Evolutionary conservation across 1,140 invertebrate genomes (phyloP).

Genomic region (Oryctes rhinoceros): DNA sequence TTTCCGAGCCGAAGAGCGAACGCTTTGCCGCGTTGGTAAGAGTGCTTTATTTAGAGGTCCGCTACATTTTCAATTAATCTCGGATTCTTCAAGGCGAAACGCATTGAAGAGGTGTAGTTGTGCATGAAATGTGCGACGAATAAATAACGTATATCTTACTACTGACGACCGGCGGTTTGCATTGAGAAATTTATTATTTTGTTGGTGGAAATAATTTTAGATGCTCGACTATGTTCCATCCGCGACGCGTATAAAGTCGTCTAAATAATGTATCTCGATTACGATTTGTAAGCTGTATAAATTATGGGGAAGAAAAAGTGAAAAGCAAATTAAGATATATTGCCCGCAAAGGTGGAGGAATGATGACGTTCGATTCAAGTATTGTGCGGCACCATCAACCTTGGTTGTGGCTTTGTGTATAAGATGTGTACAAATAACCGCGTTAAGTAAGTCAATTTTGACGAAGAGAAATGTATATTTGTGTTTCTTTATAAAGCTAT

Average conservation of each 20-base stretch:
- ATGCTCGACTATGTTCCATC: slow-evolving; percentile 1
- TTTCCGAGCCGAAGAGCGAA: background rate
- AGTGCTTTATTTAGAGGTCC: slow-evolving; percentile 12
- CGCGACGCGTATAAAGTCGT: background rate
- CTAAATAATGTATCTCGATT: slow-evolving; percentile 26
- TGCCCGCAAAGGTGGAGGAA: background rate
- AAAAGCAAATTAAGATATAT: background rate
- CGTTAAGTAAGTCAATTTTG: too few species aligned
- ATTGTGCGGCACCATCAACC: too few species aligned
- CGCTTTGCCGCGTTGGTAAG: background rate
- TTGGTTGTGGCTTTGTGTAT: too few species aligned
- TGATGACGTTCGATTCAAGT: background rate
- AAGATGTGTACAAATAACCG: too few species aligned
- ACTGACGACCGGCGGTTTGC: slow-evolving; percentile 6
- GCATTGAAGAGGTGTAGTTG: slow-evolving; percentile 31
- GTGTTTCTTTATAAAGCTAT: too few species aligned
- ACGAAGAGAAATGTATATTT: too few species aligned
- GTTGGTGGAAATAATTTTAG: slow-evolving; percentile 33
- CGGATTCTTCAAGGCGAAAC: slow-evolving; percentile 23
- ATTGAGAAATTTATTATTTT: slow-evolving; percentile 27
- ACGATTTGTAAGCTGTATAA: slow-evolving; percentile 19
- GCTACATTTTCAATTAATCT: slow-evolving; percentile 31
- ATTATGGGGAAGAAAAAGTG: background rate
- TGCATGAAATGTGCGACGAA: slow-evolving; percentile 30
- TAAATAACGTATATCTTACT: slow-evolving; percentile 30